A percentile compares a stretch with the other conserved stretches of the same genome.
Evolutionary conservation across 2,797 vertebrate species (phyloP).

Genomic region (Pseudomugil gertrudae): DNA sequence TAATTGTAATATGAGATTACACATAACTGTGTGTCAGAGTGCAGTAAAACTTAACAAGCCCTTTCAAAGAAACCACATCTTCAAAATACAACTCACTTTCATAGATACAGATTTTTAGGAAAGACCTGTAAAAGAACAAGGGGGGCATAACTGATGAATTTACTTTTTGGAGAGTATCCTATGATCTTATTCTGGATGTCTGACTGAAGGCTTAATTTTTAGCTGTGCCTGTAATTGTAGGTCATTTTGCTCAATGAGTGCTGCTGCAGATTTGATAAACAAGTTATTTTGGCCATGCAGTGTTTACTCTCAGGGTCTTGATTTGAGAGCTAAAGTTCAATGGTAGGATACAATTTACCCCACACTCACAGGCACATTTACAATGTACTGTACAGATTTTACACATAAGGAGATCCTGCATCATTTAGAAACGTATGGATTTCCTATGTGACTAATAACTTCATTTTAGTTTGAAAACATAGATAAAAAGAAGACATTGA

Average conservation of each 20-base stretch:
- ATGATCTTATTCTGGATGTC: constrained; percentile 86
- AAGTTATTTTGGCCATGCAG: constrained; percentile 79
- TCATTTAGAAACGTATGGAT: neutral
- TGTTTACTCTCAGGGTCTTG: constrained; percentile 90
- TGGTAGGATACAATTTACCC: constrained; percentile 78
- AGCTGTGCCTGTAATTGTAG: constrained; percentile 92
- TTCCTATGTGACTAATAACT: too few relatives aligned
- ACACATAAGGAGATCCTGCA: neutral
- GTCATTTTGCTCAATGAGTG: constrained; percentile 91
- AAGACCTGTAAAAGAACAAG: constrained; percentile 38
- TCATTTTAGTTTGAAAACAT: neutral
- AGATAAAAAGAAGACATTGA: neutral
- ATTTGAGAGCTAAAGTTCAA: constrained; percentile 87
- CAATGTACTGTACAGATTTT: constrained; percentile 25
- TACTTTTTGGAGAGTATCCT: constrained; percentile 74
- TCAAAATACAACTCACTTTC: constrained; percentile 22
- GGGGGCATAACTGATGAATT: constrained; percentile 57
- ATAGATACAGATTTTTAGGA: constrained; percentile 30
- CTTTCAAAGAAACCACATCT: constrained; percentile 20
- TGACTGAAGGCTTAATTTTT: constrained; percentile 90
- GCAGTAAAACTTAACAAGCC: constrained; percentile 19
- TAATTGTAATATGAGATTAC: constrained; percentile 52
- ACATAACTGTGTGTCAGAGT: constrained; percentile 28
- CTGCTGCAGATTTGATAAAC: constrained; percentile 86
- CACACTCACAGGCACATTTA: constrained; percentile 51